Evolutionary conservation across 2,888 invertebrate genomes (phyloP), one percentile per base, ranked within the genome.

Genomic region (Drosophila formosana): DNA sequence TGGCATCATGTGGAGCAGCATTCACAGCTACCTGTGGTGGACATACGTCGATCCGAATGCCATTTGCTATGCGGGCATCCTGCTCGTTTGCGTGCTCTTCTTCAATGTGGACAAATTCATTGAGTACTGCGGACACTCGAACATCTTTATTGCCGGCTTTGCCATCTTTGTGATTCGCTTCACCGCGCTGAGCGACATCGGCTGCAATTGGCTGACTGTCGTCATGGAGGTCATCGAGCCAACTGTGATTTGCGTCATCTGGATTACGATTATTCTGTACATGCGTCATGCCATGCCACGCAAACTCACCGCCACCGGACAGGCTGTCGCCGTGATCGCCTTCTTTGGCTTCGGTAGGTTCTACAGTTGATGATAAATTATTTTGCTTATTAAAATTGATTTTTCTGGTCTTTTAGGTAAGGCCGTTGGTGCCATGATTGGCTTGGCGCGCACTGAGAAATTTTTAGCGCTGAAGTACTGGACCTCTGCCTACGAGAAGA

Each of bases 111-210:
- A 97, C 84, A 95, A 95, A 76, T 94, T 98, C 37, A 96, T 98
- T 37, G 96, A 97, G 92, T 97, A 96, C 91, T 95, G 97, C 75
- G 95, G 95, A 0, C 95, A 95, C 90, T 96, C 96, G 73, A 97
- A 97, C 91, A 94, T 97, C 60, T 94, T 97, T 83, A 97, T 97
- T 82, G 94, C 95, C 68, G 96, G 96, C n/a, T 96, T 97, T 90
- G 95, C 96, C 7, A 94, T 96, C 84, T 97, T 96, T 91, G 96
- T 96, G 72, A 93, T 97, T 61, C 94, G 96, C 55, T 96, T 95
- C 87, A 94, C 95, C 80, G 95, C 94, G 60, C 89, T 95, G 57
- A 94, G 94, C 8, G 93, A 93, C 28, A 64, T 66, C 13, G 93
- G 94, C 62, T 95, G 95, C 66, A 57, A 87, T 6, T 94, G 94